Conservation (phyloP, 2,113 vertebrate genomes). For the Xyliphius kryptos region DNA sequence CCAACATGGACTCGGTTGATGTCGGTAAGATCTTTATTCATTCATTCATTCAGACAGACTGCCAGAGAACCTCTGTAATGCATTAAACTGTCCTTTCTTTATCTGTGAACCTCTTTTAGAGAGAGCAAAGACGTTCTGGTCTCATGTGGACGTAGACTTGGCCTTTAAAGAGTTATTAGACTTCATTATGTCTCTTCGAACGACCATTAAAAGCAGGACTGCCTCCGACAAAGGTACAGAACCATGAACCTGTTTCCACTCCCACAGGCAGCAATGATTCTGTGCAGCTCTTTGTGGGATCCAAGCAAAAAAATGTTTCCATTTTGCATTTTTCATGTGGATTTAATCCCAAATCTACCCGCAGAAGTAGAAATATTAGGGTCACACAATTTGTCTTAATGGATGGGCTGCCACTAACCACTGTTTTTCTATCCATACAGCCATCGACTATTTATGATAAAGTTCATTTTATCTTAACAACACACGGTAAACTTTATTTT, state of each 20-base stretch:
- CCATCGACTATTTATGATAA: too few species aligned
- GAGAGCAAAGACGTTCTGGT: conserved; percentile 57
- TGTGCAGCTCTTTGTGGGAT: too few species aligned
- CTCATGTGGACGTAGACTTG: conserved; percentile 52
- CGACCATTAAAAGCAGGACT: conserved; percentile 42
- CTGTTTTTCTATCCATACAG: too few species aligned
- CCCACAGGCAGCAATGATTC: not conserved
- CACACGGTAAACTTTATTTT: too few species aligned
- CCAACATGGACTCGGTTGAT: conserved; percentile 2
- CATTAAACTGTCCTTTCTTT: not conserved
- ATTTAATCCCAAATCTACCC: too few species aligned
- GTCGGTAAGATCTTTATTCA: not conserved
- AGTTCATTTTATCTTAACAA: too few species aligned
- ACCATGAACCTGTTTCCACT: not conserved
- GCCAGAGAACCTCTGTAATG: not conserved
- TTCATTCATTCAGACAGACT: not conserved
- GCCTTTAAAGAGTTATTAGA: conserved; percentile 40
- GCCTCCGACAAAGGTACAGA: conserved; percentile 57
- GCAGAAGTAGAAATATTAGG: too few species aligned
- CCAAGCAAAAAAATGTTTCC: too few species aligned
- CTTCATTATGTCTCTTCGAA: conserved; percentile 48
- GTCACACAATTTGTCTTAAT: too few species aligned
- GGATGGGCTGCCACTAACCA: too few species aligned
- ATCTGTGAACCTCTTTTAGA: conserved; percentile 34
- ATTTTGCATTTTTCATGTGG: too few species aligned